Evolutionary conservation across 2,113 vertebrate genomes (phyloP).

Genomic region (Micromys minutus): DNA sequence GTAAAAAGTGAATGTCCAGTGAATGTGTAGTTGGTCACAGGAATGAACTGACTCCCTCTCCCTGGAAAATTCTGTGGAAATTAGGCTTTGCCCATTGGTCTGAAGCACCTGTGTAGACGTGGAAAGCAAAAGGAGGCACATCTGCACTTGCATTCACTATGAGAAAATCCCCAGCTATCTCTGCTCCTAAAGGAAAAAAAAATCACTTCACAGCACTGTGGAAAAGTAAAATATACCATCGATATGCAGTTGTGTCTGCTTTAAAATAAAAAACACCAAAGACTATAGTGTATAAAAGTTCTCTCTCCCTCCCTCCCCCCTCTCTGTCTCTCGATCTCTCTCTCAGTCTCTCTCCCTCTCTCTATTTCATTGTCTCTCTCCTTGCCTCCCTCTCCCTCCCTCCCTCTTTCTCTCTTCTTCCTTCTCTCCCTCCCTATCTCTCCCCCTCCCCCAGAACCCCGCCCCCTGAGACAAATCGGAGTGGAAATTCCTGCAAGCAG

Average conservation of each 20-base stretch:
- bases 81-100: background rate
- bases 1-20: background rate
- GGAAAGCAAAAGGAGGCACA: conserved; percentile 48
- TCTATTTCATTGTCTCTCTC: background rate
- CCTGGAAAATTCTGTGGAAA: conserved; percentile 46
- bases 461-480: conserved; percentile 51
- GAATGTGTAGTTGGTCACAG: background rate
- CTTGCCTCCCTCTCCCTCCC: too few species aligned
- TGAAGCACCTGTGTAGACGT: conserved; percentile 11
- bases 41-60: background rate
- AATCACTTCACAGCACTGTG: background rate
- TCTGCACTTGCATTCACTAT: conserved; percentile 10
- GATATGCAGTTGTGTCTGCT: background rate
- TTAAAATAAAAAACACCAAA: background rate
- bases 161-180: conserved; percentile 49
- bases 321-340: fast-evolving
- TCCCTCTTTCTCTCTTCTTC: background rate
- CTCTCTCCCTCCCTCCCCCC: background rate
- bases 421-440: background rate
- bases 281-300: too few species aligned
- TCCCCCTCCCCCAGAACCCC: background rate
- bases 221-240: background rate
- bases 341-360: background rate
- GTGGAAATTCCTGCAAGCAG: conserved; percentile 81
- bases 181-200: conserved; percentile 9